Conservation (phyloP, 1,140 invertebrate species). For the Diorhabda elongata region DNA sequence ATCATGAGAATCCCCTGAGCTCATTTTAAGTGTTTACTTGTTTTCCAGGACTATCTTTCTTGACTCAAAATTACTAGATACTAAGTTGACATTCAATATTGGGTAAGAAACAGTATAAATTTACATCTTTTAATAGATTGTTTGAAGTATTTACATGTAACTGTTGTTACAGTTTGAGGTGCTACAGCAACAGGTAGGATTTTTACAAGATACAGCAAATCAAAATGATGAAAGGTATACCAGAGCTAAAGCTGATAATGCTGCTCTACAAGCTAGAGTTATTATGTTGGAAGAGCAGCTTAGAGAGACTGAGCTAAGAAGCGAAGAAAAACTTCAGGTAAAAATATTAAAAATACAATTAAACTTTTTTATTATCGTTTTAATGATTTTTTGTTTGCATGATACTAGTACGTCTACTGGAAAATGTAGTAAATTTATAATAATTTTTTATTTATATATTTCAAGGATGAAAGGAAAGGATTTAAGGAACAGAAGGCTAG, state of each 20-base stretch:
- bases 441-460: slow-evolving; percentile 1
- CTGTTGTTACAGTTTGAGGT: slow-evolving; percentile 69
- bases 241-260: slow-evolving; percentile 85
- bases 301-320: slow-evolving; percentile 78
- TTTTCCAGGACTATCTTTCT: too few relatives aligned
- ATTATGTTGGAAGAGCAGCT: slow-evolving; percentile 90
- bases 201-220: slow-evolving; percentile 77
- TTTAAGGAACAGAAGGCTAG: slow-evolving; percentile 75
- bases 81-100: too few relatives aligned
- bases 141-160: neutral
- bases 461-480: slow-evolving; percentile 74
- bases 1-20: too few relatives aligned
- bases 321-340: slow-evolving; percentile 71
- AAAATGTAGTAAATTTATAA: too few relatives aligned
- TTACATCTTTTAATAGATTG: too few relatives aligned
- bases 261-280: slow-evolving; percentile 79
- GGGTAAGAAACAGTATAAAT: too few relatives aligned
- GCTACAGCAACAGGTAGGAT: slow-evolving; percentile 85
- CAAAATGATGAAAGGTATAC: slow-evolving; percentile 80
- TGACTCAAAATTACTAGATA: too few relatives aligned
- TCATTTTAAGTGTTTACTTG: too few relatives aligned
- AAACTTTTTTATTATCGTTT: too few relatives aligned
- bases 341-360: neutral
- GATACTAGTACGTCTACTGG: too few relatives aligned
- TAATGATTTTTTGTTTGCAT: too few relatives aligned